These are phyloP conservation scores for Terrapene triunguis DNA, from an alignment of 2,113 vertebrate species.

Conservation along the genomic window DNA sequence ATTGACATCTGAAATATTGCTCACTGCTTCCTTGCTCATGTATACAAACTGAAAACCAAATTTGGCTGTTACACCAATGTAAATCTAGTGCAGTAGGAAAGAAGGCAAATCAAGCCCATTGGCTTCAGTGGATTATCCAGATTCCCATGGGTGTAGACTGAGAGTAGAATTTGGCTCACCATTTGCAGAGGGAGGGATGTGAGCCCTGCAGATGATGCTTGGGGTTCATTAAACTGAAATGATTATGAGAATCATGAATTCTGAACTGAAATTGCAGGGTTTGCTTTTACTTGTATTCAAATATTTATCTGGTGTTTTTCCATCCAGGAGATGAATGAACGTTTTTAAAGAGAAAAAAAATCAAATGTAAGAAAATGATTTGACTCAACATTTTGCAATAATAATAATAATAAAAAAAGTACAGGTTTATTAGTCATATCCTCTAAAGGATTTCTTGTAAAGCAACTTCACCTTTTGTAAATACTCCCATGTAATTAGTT, in stretches of 20 bases:
- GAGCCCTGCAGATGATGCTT: background rate
- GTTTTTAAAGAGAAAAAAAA: slow-evolving; percentile 71
- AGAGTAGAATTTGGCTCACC: slow-evolving; percentile 4
- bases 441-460: slow-evolving; percentile 79
- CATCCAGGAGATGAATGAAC: slow-evolving; percentile 73
- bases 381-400: slow-evolving; percentile 70
- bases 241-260: slow-evolving; percentile 61
- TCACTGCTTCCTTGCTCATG: background rate
- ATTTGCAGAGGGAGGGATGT: background rate
- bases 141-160: background rate
- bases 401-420: slow-evolving; percentile 55
- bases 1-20: background rate
- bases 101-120: background rate
- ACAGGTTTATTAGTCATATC: slow-evolving; percentile 77
- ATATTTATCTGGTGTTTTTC: slow-evolving; percentile 65
- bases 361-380: slow-evolving; percentile 76
- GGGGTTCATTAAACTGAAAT: background rate
- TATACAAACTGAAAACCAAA: background rate
- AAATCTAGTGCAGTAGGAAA: background rate
- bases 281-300: slow-evolving; percentile 64
- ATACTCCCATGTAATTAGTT: background rate
- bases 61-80: background rate
- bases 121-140: background rate
- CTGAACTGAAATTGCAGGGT: slow-evolving; percentile 72
- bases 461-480: slow-evolving; percentile 55